phyloP scores from a whole-genome alignment of 2,888 invertebrate species.

The Spodoptera exigua region DNA sequence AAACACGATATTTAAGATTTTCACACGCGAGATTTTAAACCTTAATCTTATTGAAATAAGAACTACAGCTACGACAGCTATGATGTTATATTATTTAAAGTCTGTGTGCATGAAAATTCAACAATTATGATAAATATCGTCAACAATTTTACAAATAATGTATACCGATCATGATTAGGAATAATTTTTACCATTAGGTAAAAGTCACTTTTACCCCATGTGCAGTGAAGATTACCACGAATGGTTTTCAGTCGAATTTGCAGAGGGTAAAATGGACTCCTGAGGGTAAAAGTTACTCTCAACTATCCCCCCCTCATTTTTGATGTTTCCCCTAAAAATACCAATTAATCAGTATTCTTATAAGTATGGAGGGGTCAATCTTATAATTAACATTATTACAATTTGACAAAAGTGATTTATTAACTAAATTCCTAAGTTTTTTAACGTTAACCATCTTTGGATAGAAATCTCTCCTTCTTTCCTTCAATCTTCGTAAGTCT shows the following conservation, averaged over 20 bases:
- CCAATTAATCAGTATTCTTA: slow-evolving; percentile 14
- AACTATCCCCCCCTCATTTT: too few relatives aligned
- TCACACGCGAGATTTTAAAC: slow-evolving; percentile 39
- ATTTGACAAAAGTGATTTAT: slow-evolving; percentile 1
- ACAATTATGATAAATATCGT: slow-evolving; percentile 66
- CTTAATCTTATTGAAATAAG: slow-evolving; percentile 37
- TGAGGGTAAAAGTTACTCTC: too few relatives aligned
- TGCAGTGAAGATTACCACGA: too few relatives aligned
- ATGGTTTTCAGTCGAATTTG: too few relatives aligned
- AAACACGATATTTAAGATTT: too few relatives aligned
- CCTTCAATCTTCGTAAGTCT: neutral
- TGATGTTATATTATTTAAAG: slow-evolving; percentile 45
- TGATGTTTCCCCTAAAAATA: slow-evolving; percentile 1
- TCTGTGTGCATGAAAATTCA: slow-evolving; percentile 61
- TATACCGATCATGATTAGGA: too few relatives aligned
- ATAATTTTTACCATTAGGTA: too few relatives aligned
- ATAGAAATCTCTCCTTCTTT: too few relatives aligned
- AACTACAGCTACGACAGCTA: slow-evolving; percentile 43
- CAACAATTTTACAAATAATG: slow-evolving; percentile 65
- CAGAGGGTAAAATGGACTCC: slow-evolving; percentile 1
- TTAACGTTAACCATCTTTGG: too few relatives aligned
- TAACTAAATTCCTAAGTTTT: too few relatives aligned
- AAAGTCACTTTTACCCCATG: too few relatives aligned
- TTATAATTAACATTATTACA: slow-evolving; percentile 14
- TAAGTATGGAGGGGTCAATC: slow-evolving; percentile 37